Percentiles rank a stretch among this genome's conserved stretches.
phyloP scores from a whole-genome alignment of 2,888 invertebrate species.

The Pogonocherus hispidulus region DNA sequence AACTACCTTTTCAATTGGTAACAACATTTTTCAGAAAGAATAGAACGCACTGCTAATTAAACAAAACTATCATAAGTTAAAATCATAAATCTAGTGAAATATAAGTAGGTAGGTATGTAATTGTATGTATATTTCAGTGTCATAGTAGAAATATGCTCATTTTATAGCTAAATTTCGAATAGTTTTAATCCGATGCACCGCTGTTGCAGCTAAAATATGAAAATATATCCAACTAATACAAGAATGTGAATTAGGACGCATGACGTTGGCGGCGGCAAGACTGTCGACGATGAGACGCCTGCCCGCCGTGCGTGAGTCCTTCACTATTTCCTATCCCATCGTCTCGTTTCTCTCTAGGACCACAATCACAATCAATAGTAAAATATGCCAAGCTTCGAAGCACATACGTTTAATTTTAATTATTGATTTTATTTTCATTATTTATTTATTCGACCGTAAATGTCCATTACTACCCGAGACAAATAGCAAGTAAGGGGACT shows the following conservation, averaged over 20 bases:
- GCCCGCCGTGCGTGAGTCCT: conserved; percentile 1
- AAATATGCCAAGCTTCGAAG: background rate
- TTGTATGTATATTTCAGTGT: too few species aligned
- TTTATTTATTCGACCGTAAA: background rate
- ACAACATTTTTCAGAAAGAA: too few species aligned
- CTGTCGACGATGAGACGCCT: conserved; percentile 4
- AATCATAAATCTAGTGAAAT: too few species aligned
- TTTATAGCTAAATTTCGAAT: too few species aligned
- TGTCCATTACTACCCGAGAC: background rate
- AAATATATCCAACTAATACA: background rate
- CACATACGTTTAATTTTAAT: background rate
- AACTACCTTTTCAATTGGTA: too few species aligned
- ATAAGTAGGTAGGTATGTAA: too few species aligned
- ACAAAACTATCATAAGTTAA: too few species aligned
- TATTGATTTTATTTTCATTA: background rate
- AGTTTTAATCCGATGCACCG: background rate
- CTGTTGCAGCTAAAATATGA: background rate
- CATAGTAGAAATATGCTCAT: too few species aligned
- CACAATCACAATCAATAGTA: background rate
- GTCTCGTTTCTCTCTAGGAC: background rate
- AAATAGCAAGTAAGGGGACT: too few species aligned
- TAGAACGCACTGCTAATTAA: too few species aligned
- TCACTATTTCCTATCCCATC: conserved; percentile 1
- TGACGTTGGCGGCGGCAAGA: conserved; percentile 11
- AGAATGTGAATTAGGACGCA: background rate